Evolutionary conservation across 2,888 invertebrate species (phyloP), one percentile per base, ranked within the genome.

Genomic region (Eilema griseolum): DNA sequence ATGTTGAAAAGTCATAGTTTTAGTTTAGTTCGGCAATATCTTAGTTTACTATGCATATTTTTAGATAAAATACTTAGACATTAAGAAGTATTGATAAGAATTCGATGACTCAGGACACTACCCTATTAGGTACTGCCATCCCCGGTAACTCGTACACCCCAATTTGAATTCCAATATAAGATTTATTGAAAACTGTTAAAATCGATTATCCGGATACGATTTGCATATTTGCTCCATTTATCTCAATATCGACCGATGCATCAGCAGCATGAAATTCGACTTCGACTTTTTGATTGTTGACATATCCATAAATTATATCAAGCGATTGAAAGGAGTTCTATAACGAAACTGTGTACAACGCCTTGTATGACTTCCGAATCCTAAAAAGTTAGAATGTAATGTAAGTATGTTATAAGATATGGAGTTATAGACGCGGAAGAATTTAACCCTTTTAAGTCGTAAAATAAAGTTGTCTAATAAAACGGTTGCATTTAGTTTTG

Each of bases 401-500:
- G 28, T 8, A 16, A 8, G 52, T 52, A 20, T 52, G 61, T 31
- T 67, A 67, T 46, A 60, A 61, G 16, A 64, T 31, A 67, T 67
- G 31, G 59, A 37, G 61, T 61, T 67, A 67, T 61, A 60, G 69
- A 69, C 69, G 26, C 52, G 65, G 33, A 61, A 61, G 61, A 69
- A 69, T 69, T 60, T 60, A 46, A 64, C 64, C 60, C 33, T 69
- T 69, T 64, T 60, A 69, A 60, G 59, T 24, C 7, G 24, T 69
- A 33, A 69, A 69, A 65, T 68, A 46, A 69, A 69, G 59, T 69
- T 59, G 59, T 69, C 46, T 60, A 65, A 69, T 69, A 65, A 65
- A 65, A 60, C 59, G 37, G 46, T 61, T 68, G 41, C 24, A 24
- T 69, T 70, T 60, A 66, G 63, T 67, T 70, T 66, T 70, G 70